A percentile compares a stretch with the other conserved stretches of the same genome.
Evolutionary conservation across 2,888 invertebrate genomes (phyloP).

Genomic region (Tetranychus truncatus): DNA sequence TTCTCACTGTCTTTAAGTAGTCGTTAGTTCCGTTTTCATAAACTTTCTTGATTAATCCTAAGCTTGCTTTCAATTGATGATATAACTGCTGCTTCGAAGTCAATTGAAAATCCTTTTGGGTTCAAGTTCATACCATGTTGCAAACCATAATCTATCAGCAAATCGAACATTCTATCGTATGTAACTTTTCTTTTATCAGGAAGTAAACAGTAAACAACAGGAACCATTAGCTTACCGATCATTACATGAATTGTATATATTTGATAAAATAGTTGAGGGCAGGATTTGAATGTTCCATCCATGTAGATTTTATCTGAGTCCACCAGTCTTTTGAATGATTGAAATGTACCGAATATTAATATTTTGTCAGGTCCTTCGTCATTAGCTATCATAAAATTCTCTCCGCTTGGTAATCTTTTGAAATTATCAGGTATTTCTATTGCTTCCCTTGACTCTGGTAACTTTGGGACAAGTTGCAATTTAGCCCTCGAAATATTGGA

Average conservation of each 20-base stretch:
- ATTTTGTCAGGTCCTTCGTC: not conserved
- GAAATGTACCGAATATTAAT: not conserved
- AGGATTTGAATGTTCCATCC: conserved; percentile 7
- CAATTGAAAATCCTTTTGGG: not conserved
- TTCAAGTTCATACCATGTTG: not conserved
- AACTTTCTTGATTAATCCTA: too few relatives aligned
- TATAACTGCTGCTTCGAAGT: not conserved
- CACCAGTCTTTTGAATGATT: not conserved
- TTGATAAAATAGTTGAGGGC: not conserved
- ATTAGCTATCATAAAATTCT: not conserved
- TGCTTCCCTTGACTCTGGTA: not conserved
- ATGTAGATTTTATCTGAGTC: not conserved
- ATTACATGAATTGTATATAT: not conserved
- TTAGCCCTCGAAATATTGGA: not conserved
- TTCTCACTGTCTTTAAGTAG: too few relatives aligned
- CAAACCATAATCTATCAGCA: not conserved
- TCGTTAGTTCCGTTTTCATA: too few relatives aligned
- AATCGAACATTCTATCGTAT: not conserved
- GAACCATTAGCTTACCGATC: not conserved
- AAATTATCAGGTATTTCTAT: not conserved
- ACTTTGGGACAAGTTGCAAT: not conserved
- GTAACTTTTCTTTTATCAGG: not conserved
- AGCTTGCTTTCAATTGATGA: too few relatives aligned
- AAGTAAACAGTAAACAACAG: not conserved
- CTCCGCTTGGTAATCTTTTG: not conserved